Percentiles rank a stretch among this genome's conserved stretches.
Evolutionary conservation across 2,113 vertebrate species (phyloP).

Genomic region (Sakesphorus luctuosus): DNA sequence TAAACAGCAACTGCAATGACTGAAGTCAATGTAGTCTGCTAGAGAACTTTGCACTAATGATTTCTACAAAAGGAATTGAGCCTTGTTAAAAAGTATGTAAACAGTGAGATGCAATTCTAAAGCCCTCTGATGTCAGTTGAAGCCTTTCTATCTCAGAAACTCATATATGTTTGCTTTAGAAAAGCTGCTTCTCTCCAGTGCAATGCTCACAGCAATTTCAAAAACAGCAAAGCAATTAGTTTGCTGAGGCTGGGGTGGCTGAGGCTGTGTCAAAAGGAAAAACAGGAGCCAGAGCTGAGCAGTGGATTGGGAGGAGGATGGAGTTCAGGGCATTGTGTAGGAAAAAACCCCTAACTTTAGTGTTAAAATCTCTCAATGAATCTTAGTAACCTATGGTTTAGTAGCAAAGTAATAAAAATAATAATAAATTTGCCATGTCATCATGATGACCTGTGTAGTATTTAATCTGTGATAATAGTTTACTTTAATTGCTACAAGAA

Average conservation of each 20-base stretch:
- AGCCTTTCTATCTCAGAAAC: slow-evolving; percentile 50
- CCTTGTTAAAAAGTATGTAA: slow-evolving; percentile 59
- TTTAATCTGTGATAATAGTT: not conserved
- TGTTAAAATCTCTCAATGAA: not conserved
- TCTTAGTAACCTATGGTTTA: not conserved
- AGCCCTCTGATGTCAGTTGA: slow-evolving; percentile 46
- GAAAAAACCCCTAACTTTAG: not conserved
- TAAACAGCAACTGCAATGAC: slow-evolving; percentile 26
- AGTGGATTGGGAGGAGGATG: not conserved
- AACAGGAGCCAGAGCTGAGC: not conserved
- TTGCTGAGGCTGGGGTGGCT: not conserved
- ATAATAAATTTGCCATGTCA: not conserved
- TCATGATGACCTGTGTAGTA: not conserved
- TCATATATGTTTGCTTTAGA: slow-evolving; percentile 52
- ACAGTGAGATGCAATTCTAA: slow-evolving; percentile 57
- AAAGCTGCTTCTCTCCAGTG: slow-evolving; percentile 45
- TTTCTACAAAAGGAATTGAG: slow-evolving; percentile 47
- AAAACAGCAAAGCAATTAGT: slow-evolving; percentile 51
- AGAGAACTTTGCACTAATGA: slow-evolving; percentile 49
- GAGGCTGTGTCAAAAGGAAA: not conserved
- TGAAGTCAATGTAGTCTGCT: not conserved
- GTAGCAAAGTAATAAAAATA: not conserved
- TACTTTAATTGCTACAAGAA: not conserved
- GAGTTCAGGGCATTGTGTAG: not conserved
- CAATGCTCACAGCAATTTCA: slow-evolving; percentile 54